Percentiles rank a stretch among this genome's conserved stretches.
These are phyloP conservation scores for Dysdera silvatica DNA, from an alignment of 1,140 invertebrate genomes.

Conservation along the genomic window DNA sequence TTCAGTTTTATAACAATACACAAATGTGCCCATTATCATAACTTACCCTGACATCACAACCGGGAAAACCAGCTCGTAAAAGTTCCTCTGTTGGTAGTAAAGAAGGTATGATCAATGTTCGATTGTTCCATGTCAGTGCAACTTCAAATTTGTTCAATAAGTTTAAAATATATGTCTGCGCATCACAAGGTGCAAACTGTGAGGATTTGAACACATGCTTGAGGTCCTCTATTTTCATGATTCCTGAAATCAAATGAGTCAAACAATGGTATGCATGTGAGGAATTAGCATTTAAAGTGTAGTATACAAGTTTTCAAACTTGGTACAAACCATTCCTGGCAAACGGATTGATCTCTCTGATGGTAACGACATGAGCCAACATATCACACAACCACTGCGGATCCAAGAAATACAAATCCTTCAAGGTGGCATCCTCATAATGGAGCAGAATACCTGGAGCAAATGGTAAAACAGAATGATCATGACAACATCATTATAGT, in stretches of 20 bases:
- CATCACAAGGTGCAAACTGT: slow-evolving; percentile 51
- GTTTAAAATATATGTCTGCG: slow-evolving; percentile 70
- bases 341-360: slow-evolving; percentile 92
- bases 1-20: too few relatives aligned
- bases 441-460: slow-evolving; percentile 78
- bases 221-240: slow-evolving; percentile 92
- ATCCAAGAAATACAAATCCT: slow-evolving; percentile 90
- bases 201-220: slow-evolving; percentile 82
- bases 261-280: not conserved
- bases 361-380: slow-evolving; percentile 90
- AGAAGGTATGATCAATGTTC: slow-evolving; percentile 84
- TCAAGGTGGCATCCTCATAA: slow-evolving; percentile 92
- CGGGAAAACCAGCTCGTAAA: slow-evolving; percentile 48
- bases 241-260: slow-evolving; percentile 47
- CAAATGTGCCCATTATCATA: too few relatives aligned
- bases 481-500: too few relatives aligned
- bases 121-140: slow-evolving; percentile 89
- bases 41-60: slow-evolving; percentile 43
- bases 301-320: too few relatives aligned
- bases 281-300: not conserved
- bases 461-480: slow-evolving; percentile 3
- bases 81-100: slow-evolving; percentile 76
- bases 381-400: slow-evolving; percentile 99
- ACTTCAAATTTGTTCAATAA: slow-evolving; percentile 95
- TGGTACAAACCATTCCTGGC: slow-evolving; percentile 64